Conservation (phyloP, 1,140 invertebrate genomes). For the Globodera rostochiensis region DNA sequence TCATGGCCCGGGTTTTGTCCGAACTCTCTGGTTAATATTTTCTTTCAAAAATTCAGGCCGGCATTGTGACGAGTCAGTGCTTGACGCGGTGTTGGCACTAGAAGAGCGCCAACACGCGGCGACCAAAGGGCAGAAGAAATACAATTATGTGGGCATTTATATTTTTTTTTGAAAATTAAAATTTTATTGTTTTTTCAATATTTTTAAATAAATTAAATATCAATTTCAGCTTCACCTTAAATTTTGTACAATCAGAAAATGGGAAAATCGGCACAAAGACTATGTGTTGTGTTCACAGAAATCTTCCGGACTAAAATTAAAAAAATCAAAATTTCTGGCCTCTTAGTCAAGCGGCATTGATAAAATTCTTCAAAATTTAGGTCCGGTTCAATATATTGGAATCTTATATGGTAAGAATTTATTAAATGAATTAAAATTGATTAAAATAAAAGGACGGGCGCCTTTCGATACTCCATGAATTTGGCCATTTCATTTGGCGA, state of each 20-base stretch:
- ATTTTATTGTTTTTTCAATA: not conserved
- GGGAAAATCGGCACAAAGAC: no score
- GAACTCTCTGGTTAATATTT: not conserved
- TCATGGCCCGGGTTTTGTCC: no score
- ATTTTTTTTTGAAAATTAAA: not conserved
- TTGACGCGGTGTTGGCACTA: conserved; percentile 47
- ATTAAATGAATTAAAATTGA: no score
- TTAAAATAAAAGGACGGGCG: conserved; percentile 41
- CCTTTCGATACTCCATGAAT: conserved; percentile 57
- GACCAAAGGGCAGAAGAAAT: conserved; percentile 48
- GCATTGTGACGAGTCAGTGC: conserved; percentile 36
- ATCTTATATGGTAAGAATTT: no score
- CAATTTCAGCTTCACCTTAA: conserved; percentile 40
- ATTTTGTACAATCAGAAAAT: no score
- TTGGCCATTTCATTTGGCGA: conserved; percentile 54
- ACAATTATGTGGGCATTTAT: conserved; percentile 39
- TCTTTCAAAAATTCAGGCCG: conserved; percentile 32
- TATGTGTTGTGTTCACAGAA: no score
- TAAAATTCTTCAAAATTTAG: no score
- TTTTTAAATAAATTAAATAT: conserved; percentile 8
- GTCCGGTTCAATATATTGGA: no score
- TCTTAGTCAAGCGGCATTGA: no score
- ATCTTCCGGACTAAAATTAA: no score
- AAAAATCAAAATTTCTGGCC: no score
- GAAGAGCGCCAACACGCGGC: conserved; percentile 37